Evolutionary conservation across 2,113 vertebrate species (phyloP).

Genomic region (Myrmecophaga tridactyla): DNA sequence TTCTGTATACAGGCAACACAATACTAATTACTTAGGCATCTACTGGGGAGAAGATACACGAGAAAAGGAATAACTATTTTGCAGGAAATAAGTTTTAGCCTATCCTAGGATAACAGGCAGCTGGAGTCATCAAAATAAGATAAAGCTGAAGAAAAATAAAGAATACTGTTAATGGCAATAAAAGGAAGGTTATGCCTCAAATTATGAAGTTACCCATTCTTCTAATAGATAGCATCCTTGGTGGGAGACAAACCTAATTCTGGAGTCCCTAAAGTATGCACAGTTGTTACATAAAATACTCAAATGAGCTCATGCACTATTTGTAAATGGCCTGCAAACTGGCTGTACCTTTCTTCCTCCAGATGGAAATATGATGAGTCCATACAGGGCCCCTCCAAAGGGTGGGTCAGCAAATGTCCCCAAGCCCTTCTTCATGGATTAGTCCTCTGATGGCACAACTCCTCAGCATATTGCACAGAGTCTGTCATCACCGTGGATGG

Average conservation of each 20-base stretch:
- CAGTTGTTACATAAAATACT: not conserved
- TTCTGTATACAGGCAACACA: not conserved
- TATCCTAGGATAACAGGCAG: not conserved
- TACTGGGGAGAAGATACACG: not conserved
- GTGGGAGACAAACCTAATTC: not conserved
- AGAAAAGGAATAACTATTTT: not conserved
- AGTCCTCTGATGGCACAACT: not conserved
- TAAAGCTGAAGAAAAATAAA: constrained; percentile 2
- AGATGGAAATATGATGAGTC: not conserved
- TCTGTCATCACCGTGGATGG: not conserved
- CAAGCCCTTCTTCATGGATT: not conserved
- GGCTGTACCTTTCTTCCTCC: not conserved
- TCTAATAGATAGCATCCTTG: not conserved
- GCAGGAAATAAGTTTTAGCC: not conserved
- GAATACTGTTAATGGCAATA: not conserved
- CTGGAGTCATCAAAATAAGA: not conserved
- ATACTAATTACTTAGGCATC: not conserved
- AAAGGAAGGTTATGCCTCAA: not conserved
- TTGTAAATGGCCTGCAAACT: not conserved
- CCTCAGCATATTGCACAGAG: accelerated
- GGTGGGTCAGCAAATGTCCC: not conserved
- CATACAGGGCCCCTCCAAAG: not conserved
- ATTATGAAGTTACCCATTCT: not conserved
- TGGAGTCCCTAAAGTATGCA: not conserved
- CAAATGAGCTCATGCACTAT: not conserved